Percentiles rank a stretch among this genome's conserved stretches.
Conservation (phyloP, 1,140 invertebrate genomes). For the Zaprionus capensis region DNA sequence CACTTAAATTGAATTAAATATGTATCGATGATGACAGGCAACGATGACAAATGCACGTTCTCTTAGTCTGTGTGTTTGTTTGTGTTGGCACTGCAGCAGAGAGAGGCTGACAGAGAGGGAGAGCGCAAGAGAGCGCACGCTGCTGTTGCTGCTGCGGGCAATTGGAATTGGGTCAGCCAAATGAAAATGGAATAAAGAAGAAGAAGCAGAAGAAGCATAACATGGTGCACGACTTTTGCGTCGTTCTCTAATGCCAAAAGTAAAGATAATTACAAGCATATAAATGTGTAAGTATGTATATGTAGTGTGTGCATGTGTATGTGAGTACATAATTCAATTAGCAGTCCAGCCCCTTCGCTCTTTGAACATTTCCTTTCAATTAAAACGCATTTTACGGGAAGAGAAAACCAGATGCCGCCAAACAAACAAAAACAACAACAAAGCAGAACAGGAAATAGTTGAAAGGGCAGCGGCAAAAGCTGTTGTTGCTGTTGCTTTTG, state of each 20-base stretch:
- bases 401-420: conserved; percentile 70
- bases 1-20: conserved; percentile 47
- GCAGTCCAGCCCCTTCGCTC: conserved; percentile 49
- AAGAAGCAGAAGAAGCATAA: conserved; percentile 16
- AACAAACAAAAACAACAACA: conserved; percentile 34
- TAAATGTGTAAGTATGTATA: not conserved
- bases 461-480: not conserved
- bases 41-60: conserved; percentile 35
- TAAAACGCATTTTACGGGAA: conserved; percentile 72
- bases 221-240: conserved; percentile 30
- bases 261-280: conserved; percentile 37
- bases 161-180: conserved; percentile 56
- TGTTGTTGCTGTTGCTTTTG: not conserved
- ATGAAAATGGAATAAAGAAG: conserved; percentile 48
- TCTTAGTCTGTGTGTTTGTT: not conserved
- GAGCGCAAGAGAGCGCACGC: conserved; percentile 19
- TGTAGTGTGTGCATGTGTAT: not conserved
- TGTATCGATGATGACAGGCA: conserved; percentile 36
- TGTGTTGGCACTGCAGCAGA: conserved; percentile 32
- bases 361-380: conserved; percentile 79
- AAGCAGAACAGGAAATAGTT: conserved; percentile 35
- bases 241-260: conserved; percentile 31
- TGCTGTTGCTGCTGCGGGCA: conserved; percentile 4
- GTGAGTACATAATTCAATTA: conserved; percentile 69
- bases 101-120: conserved; percentile 26